These are phyloP conservation scores for Myotis yumanensis DNA, from an alignment of 2,113 vertebrate species.

Conservation along the genomic window DNA sequence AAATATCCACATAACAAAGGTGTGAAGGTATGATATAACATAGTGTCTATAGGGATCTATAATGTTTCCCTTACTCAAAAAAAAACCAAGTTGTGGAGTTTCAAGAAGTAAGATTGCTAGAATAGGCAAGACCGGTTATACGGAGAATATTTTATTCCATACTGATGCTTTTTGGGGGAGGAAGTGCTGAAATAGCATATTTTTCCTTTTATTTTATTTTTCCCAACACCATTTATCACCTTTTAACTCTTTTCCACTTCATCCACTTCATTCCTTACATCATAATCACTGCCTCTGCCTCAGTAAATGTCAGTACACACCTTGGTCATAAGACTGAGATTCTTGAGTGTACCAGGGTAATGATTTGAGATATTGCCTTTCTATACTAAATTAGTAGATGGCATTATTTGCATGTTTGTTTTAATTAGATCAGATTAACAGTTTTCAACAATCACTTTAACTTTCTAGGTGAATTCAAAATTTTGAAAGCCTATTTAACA, in stretches of 20 bases:
- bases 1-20: background rate
- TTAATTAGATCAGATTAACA: background rate
- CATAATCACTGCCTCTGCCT: background rate
- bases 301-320: background rate
- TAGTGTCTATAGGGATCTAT: background rate
- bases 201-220: too few relatives aligned
- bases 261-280: background rate
- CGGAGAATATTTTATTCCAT: background rate
- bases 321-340: background rate
- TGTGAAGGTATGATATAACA: background rate
- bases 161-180: background rate
- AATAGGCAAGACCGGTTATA: background rate
- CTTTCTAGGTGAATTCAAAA: background rate
- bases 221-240: too few relatives aligned
- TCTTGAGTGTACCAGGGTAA: background rate
- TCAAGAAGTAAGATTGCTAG: background rate
- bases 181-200: too few relatives aligned
- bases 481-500: background rate
- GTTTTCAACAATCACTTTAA: background rate
- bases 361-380: background rate
- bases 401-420: background rate
- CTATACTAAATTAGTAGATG: background rate
- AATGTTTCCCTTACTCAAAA: background rate
- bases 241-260: too few relatives aligned
- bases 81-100: background rate